phyloP scores from a whole-genome alignment of 1,140 invertebrate species.

The Cydia pomonella region DNA sequence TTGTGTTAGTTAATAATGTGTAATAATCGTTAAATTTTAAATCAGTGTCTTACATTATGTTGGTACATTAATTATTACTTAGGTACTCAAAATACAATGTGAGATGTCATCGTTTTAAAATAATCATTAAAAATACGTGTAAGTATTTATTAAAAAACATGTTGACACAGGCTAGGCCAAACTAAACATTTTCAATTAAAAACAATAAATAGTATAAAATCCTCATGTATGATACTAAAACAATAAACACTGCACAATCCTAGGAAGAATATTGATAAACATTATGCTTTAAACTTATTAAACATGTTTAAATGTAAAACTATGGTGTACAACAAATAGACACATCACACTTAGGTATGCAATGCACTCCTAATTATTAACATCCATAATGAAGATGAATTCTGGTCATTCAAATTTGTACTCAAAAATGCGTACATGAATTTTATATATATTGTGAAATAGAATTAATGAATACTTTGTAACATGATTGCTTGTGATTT shows the following conservation, averaged over 20 bases:
- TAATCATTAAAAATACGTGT: too few relatives aligned
- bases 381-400: constrained; percentile 23
- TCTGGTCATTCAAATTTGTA: constrained; percentile 23
- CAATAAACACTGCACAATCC: neutral
- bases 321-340: constrained; percentile 20
- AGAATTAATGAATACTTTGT: neutral
- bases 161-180: too few relatives aligned
- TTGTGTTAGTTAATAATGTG: too few relatives aligned
- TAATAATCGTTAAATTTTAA: too few relatives aligned
- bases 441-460: constrained; percentile 10
- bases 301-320: constrained; percentile 7
- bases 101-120: too few relatives aligned
- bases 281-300: constrained; percentile 30
- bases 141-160: too few relatives aligned
- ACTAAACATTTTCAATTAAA: too few relatives aligned
- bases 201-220: too few relatives aligned
- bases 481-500: neutral
- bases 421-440: constrained; percentile 16
- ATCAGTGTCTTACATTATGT: too few relatives aligned
- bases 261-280: constrained; percentile 10
- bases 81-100: too few relatives aligned
- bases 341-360: constrained; percentile 14
- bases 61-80: too few relatives aligned
- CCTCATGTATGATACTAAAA: neutral
- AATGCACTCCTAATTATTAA: constrained; percentile 8